Evolutionary conservation across 1,140 invertebrate genomes (phyloP).

Genomic region (Penaeus indicus): DNA sequence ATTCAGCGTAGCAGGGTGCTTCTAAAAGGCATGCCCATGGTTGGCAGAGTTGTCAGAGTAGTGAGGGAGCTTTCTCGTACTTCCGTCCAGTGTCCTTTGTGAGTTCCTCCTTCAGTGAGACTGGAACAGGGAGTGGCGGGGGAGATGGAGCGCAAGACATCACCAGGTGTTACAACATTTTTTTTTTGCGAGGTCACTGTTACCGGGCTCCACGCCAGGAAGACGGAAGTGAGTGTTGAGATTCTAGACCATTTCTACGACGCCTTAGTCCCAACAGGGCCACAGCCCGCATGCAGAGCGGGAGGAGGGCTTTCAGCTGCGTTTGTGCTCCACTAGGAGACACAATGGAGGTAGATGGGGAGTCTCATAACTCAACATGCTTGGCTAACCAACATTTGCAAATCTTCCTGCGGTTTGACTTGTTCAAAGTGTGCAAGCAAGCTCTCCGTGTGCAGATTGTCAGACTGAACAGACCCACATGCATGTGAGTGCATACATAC

Average conservation of each 20-base stretch:
- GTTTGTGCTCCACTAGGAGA: conserved; percentile 74
- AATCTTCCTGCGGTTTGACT: conserved; percentile 68
- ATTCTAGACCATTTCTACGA: conserved; percentile 93
- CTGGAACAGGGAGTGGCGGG: conserved; percentile 71
- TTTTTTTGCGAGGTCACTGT: conserved; percentile 71
- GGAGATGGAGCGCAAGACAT: conserved; percentile 77
- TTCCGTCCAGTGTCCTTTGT: conserved; percentile 97
- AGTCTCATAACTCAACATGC: conserved; percentile 68
- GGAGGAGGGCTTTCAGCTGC: conserved; percentile 80
- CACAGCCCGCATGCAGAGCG: conserved; percentile 82
- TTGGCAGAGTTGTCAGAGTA: conserved; percentile 91
- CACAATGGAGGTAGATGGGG: conserved; percentile 69
- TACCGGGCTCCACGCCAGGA: conserved; percentile 73
- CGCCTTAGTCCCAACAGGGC: conserved; percentile 87
- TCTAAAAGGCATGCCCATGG: conserved; percentile 97
- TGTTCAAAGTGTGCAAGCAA: conserved; percentile 71
- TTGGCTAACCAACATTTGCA: conserved; percentile 81
- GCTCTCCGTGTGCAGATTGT: conserved; percentile 85
- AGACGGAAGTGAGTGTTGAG: conserved; percentile 76
- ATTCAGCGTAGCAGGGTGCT: conserved; percentile 83
- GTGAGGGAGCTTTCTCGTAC: conserved; percentile 86
- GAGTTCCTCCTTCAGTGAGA: conserved; percentile 89
- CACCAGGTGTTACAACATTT: conserved; percentile 85
- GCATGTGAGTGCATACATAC: conserved; percentile 91
- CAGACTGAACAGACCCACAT: conserved; percentile 89